Evolutionary conservation across 1,140 invertebrate genomes (phyloP), one percentile per base, ranked within the genome.

Genomic region (Drosophila ambigua): DNA sequence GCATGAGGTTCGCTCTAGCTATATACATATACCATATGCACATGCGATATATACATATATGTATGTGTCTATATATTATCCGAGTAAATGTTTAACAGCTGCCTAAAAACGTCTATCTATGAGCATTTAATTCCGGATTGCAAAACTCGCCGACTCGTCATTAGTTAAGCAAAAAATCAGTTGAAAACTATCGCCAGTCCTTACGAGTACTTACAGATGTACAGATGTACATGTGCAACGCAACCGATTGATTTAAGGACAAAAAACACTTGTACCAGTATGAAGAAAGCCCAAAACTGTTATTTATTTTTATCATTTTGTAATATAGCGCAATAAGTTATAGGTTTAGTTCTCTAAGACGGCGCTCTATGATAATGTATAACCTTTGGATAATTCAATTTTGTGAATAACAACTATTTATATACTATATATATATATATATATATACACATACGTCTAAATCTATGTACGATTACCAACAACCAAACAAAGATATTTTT

Each of bases 291-390:
- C 88, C 84, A 90, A 90, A 90, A 83, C 83, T 90, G 88, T 90
- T 90, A 90, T 90, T 90, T 90, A 90, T 84, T 90, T 89, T 83
- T 90, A 76, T 81, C 69, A 90, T 90, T 90, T 90, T 90, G 79
- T 90, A 80, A 77, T 62, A 74, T 48, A 75, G 35, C 35, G 26
- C 8, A 31, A 43, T 79, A 45, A 66, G 49, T 62, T 65, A 41
- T 85, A 87, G 78, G 64, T 74, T 85, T 76, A 76, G 72, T 76
- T 76, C 72, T 75, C 11, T 54, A 69, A 55, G 71, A 45, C 51
- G 45, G 52, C 63, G 61, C 64, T 66, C 71, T 69, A 79, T 60
- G 65, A 78, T 62, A 61, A 62, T 72, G 65, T 78, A 81, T 85
- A 73, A 71, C 77, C 77, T 85, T 77, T 73, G 59, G 44, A 87